Base-by-base conservation (phyloP, 2,797 vertebrate species). In the Lagodon rhomboides region DNA sequence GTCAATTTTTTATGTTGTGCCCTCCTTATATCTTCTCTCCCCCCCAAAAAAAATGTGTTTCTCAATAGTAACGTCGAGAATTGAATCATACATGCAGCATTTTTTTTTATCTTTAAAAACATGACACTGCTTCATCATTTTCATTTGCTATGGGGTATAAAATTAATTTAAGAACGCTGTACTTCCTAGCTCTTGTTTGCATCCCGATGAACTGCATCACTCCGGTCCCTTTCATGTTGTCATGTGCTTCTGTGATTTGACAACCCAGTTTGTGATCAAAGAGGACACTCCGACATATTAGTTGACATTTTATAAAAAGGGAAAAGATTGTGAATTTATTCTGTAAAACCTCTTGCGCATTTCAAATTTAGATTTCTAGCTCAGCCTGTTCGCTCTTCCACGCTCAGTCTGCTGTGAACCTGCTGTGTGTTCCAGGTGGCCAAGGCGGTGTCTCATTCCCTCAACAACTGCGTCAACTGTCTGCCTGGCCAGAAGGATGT, bases 381-480 rank as follows among this genome's bases (percentile, higher is more conserved):
- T 73, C 34, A 69, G 27, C 56, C 44, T 27, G 46, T 61, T 61
- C 9, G 12, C 67, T 58, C 43, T 83, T 38, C 38, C 38, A 38
- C 49, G 83, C 68, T 20, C 22, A 22, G 20, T 63, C 41, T 63
- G 6, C 51, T 34, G 20, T 67, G 38, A 77, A 64, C 64, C 16
- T 67, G 27, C 65, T 87, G 58, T 83, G 54, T 80, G 49, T 67
- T 91, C 7, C 85, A 99, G 98, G 98, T 99, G 87, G 98, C 98
- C 62, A 99, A 99, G 92, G 97, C 98, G 0, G 98, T 99, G 43
- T 99, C 98, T 20, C 98, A 99, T 83, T 99, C 98, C 6, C 90
- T 99, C 89, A 99, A 99, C 88, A 99, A 97, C 95, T 99, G 98
- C 0, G 98, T 99, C 80, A 99, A 99, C 92, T 99, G 98, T 90